These are phyloP conservation scores for Cervus canadensis DNA, from an alignment of 2,113 vertebrate genomes.

Conservation along the genomic window DNA sequence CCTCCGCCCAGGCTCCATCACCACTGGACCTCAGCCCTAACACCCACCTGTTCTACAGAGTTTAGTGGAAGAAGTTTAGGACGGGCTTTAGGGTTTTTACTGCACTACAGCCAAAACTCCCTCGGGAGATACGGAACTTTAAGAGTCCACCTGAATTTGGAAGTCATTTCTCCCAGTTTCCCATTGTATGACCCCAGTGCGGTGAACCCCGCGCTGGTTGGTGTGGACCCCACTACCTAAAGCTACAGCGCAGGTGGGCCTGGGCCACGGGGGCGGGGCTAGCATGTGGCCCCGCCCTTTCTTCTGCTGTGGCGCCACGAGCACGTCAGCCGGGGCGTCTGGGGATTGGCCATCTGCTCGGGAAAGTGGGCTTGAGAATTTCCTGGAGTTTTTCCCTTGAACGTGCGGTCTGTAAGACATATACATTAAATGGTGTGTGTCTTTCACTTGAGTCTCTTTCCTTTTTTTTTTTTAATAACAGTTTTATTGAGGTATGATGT, in stretches of 20 bases:
- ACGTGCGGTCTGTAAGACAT: not conserved
- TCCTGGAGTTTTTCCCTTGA: not conserved
- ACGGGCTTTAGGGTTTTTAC: not conserved
- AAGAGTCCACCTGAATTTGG: not conserved
- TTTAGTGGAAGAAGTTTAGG: not conserved
- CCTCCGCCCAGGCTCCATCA: not conserved
- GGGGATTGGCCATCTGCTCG: not conserved
- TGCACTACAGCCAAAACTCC: not conserved
- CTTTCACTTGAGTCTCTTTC: not conserved
- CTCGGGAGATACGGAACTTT: not conserved
- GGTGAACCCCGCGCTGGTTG: accelerated
- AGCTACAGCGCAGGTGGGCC: not conserved
- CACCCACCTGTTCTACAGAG: not conserved
- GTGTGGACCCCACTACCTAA: no score
- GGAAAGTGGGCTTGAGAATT: not conserved
- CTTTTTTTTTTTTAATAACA: not conserved
- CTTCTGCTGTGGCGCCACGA: accelerated
- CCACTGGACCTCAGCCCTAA: not conserved
- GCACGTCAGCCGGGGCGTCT: accelerated
- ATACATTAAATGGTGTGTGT: not conserved
- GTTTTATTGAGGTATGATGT: not conserved
- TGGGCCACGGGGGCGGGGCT: not conserved
- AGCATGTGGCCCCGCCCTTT: accelerated
- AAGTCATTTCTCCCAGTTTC: not conserved
- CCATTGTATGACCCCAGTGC: not conserved